phyloP scores from a whole-genome alignment of 2,888 invertebrate species.

The Phorcus lineatus region DNA sequence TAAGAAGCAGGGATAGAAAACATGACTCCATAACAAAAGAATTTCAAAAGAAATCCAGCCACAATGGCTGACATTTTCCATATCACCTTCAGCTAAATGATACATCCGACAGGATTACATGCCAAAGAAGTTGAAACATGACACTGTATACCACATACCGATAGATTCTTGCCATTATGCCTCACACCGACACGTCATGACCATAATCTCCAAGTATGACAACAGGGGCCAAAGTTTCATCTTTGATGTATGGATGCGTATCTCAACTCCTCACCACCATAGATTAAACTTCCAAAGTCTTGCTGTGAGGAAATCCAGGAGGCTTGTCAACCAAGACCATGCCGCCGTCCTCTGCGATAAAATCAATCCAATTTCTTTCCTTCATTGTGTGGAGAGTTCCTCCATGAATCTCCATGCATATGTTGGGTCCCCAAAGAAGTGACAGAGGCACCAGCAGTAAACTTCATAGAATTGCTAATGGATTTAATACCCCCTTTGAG shows the following conservation, averaged over 20 bases:
- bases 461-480: conserved; percentile 19
- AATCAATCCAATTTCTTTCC: conserved; percentile 13
- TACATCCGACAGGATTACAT: not conserved
- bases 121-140: not conserved
- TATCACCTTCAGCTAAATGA: not conserved
- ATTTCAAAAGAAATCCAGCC: too few species aligned
- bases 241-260: not conserved
- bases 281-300: conserved; percentile 6
- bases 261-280: not conserved
- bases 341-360: not conserved
- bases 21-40: too few species aligned
- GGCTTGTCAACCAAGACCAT: not conserved
- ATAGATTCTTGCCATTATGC: too few species aligned
- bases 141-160: not conserved
- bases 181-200: too few species aligned
- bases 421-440: not conserved
- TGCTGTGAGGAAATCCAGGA: not conserved
- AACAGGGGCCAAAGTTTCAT: not conserved
- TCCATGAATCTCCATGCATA: not conserved
- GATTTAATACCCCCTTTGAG: not conserved
- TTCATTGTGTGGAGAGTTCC: not conserved
- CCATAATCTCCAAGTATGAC: too few species aligned
- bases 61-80: not conserved
- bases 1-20: too few species aligned
- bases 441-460: not conserved